Base-by-base conservation (phyloP, 2,888 invertebrate genomes). In the Carabus problematicus region DNA sequence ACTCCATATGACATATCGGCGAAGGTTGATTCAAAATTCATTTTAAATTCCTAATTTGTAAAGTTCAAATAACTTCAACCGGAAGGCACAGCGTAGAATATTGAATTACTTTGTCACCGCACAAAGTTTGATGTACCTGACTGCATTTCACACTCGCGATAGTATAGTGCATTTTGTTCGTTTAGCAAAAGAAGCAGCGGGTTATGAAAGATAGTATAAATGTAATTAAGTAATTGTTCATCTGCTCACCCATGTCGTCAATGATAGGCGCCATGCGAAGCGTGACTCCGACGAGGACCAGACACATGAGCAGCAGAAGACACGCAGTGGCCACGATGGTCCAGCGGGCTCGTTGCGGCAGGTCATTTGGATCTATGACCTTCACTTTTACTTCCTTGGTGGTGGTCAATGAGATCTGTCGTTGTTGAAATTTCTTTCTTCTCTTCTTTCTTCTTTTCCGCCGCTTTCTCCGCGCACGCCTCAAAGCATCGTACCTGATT, bases 251-350 rank as follows among this genome's bases (percentile, higher is more conserved):
- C 91, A 96, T 93, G 78, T 95, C 95, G 80, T 97, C 96, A 77
- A 97, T 97, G 74, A 96, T 91, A 9, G 96, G 96, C 11, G 96
- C 95, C 94, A 97, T 95, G 72, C 95, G 86, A 40, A 97, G 85
- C 3, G 96, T 96, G 68, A 96, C 92, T 12, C 95, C 96, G 40
- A 97, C 95, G 71, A 97, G 85, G 73, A 96, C 85, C 76, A 97
- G 87, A 82, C 95, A 95, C 85, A 95, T 92, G 78, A 94, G 89
- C 70, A 96, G 88, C 73, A 96, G 85, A 72, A 95, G 85, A 78
- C 93, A 93, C 71, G 95, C 95, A 52, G 95, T 95, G 76, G 93
- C 91, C 81, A 95, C 93, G 80, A 96, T 95, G 62, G 95, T 94
- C 89, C 94, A 94, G 73, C 94, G 88, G 42, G 94, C 94, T 66